Base-by-base conservation (phyloP, 1,140 invertebrate species). In the Drosophila trapezifrons region DNA sequence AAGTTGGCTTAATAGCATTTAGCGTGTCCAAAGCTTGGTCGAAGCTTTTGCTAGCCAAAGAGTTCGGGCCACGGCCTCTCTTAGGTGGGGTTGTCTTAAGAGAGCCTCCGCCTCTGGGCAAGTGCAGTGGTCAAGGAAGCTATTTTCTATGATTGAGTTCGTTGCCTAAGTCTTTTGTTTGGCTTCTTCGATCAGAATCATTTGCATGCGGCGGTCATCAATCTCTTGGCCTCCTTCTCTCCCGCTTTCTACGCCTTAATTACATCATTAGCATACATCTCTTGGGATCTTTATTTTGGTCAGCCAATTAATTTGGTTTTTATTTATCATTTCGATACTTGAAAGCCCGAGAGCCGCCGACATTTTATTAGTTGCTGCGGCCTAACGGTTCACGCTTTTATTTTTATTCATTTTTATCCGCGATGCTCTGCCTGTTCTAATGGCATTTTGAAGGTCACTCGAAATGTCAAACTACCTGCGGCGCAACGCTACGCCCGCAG, bases 101-200 rank as follows among this genome's bases (percentile, higher is more conserved):
- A 15, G 15, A 35, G 49, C n/a, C 22, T 7, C 1, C 27, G 7
- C 20, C 58, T 17, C 55, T 12, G 4, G 27, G 4, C 12, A 15
- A 58, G 55, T 64, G 60, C 55, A 60, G 15, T 52, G 51, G 51
- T 52, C 51, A 52, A 52, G 49, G 51, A 13, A 52, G 18, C 18
- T 9, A 42, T 55, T 60, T 32, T 38, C 47, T 7, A 12, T 25
- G 5, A 18, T n/a, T 12, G 73, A 80, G 81, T 86, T 90, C 66
- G 85, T 86, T 80, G 76, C 84, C 77, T 78, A 87, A 87, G 83
- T 87, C 83, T 87, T 87, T 87, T 82, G 83, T 82, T 67, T 78
- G 67, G 42, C 32, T 37, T 22, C 32, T 52, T 32, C 49, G 29
- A 15, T 52, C 4, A 54, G 20, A 59, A 64, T 35, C 32, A 79